phyloP scores from a whole-genome alignment of 2,888 invertebrate genomes.

The Coleophora deauratella region DNA sequence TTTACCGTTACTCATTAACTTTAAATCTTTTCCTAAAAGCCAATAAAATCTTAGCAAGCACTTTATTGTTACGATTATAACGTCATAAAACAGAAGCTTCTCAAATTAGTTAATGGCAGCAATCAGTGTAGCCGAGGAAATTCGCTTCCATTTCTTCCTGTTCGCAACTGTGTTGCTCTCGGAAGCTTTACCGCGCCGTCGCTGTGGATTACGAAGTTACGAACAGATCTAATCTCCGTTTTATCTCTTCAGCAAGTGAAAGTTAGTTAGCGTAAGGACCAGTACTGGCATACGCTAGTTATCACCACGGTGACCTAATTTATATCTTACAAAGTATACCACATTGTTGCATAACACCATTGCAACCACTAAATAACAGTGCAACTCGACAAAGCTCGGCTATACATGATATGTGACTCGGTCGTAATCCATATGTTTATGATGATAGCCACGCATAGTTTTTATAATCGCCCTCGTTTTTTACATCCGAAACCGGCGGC shows the following conservation, averaged over 20 bases:
- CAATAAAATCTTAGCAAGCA: too few relatives aligned
- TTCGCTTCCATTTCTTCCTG: conserved; percentile 37
- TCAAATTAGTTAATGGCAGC: conserved; percentile 2
- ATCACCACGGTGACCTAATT: conserved; percentile 10
- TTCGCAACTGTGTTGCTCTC: conserved; percentile 40
- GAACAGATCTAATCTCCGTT: conserved; percentile 51
- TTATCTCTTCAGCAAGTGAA: conserved; percentile 47
- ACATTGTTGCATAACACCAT: conserved; percentile 6
- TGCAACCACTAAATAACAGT: not conserved
- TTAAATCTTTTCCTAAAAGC: too few relatives aligned
- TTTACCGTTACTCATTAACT: too few relatives aligned
- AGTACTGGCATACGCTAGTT: conserved; percentile 5
- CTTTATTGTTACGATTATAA: too few relatives aligned
- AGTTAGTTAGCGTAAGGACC: conserved; percentile 33
- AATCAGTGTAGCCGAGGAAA: conserved; percentile 25
- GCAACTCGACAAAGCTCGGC: too few relatives aligned
- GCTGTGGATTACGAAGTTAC: conserved; percentile 53
- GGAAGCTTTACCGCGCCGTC: conserved; percentile 43
- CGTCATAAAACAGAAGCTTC: too few relatives aligned
- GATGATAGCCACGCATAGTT: conserved; percentile 9
- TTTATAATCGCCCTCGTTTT: conserved; percentile 10
- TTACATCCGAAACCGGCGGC: conserved; percentile 3
- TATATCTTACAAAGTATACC: conserved; percentile 2
- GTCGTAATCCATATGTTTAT: conserved; percentile 10
- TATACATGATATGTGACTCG: too few relatives aligned